These are phyloP conservation scores for Uloborus diversus DNA, from an alignment of 1,140 invertebrate species.

Conservation along the genomic window DNA sequence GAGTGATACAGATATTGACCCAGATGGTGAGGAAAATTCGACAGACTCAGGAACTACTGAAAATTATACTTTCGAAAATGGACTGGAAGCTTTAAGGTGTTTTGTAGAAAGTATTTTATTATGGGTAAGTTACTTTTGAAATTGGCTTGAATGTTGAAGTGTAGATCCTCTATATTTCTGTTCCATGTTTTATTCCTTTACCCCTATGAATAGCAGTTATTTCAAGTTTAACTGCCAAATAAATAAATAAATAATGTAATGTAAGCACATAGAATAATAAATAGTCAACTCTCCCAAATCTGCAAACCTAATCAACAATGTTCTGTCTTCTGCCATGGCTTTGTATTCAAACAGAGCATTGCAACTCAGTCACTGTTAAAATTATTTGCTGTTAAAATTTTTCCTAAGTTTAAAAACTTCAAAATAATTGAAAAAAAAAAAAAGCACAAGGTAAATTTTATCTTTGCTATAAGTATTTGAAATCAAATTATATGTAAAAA, in stretches of 20 bases:
- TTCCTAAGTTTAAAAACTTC: too few species aligned
- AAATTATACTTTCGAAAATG: slow-evolving; percentile 8
- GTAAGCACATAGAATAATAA: neutral
- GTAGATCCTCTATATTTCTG: neutral
- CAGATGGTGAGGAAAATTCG: slow-evolving; percentile 4
- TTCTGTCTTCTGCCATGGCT: too few species aligned
- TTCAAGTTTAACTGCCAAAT: neutral
- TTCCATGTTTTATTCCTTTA: neutral
- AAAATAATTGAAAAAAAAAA: neutral
- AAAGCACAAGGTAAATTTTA: neutral
- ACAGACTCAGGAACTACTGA: neutral
- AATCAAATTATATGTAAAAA: too few species aligned
- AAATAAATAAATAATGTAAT: too few species aligned
- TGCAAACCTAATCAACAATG: too few species aligned
- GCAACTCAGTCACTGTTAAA: too few species aligned
- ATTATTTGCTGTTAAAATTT: neutral
- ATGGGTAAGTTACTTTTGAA: slow-evolving; percentile 16
- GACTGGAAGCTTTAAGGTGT: slow-evolving; percentile 4
- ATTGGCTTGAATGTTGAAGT: neutral
- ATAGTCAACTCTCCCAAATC: too few species aligned
- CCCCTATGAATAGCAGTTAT: neutral
- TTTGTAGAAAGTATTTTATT: slow-evolving; percentile 11
- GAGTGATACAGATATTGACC: neutral
- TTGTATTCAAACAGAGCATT: too few species aligned
- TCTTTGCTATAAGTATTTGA: too few species aligned